A percentile compares a stretch with the other conserved stretches of the same genome.
phyloP scores from a whole-genome alignment of 1,140 invertebrate genomes.

The Diabrotica undecimpunctata region DNA sequence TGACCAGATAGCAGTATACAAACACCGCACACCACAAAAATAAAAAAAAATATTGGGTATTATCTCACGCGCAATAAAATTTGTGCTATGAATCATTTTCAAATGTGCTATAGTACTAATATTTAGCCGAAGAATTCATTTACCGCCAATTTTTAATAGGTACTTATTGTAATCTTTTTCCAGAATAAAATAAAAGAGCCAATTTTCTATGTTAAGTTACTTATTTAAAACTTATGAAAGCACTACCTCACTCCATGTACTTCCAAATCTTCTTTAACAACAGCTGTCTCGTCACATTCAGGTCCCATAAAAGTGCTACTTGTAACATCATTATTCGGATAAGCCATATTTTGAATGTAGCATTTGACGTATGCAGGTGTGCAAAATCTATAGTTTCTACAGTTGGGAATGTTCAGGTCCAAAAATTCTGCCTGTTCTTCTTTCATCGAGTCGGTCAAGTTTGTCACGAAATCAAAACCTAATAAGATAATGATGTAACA shows the following conservation, averaged over 20 bases:
- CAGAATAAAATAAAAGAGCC: no score
- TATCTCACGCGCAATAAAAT: no score
- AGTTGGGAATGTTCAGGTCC: constrained; percentile 59
- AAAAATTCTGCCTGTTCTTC: constrained; percentile 56
- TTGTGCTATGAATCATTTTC: no score
- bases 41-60: no score
- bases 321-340: constrained; percentile 46
- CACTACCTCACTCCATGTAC: constrained; percentile 57
- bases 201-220: no score
- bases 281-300: constrained; percentile 56
- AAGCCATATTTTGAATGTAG: constrained; percentile 57
- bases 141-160: no score
- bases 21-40: no score
- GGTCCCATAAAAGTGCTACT: constrained; percentile 73
- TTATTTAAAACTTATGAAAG: no score
- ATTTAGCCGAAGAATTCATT: no score
- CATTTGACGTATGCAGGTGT: constrained; percentile 49
- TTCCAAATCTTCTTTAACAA: constrained; percentile 67
- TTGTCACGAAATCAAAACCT: constrained; percentile 38
- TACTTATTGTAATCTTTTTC: no score
- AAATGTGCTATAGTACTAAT: no score
- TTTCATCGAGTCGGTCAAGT: constrained; percentile 31
- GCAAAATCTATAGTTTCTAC: constrained; percentile 58
- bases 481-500: not conserved
- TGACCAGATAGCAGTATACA: no score